A percentile compares a stretch with the other conserved stretches of the same genome.
These are phyloP conservation scores for Alectoris magna DNA, from an alignment of 2,797 vertebrate genomes.

Conservation along the genomic window DNA sequence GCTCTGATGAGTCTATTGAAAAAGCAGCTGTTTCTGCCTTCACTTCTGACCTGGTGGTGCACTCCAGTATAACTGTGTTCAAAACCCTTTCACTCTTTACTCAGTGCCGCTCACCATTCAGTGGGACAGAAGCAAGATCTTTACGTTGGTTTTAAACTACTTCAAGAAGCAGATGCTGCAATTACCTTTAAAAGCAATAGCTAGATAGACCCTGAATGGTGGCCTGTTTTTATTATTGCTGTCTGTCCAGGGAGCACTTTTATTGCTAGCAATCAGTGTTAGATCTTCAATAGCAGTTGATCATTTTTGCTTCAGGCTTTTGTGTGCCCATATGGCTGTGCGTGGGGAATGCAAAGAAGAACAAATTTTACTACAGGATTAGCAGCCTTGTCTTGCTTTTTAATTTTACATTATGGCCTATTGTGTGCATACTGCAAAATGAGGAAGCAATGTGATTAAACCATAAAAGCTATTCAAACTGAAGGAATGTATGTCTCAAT, in stretches of 20 bases:
- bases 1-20: conserved; percentile 60
- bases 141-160: conserved; percentile 47
- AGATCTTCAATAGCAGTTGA: conserved; percentile 62
- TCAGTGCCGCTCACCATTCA: conserved; percentile 43
- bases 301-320: conserved; percentile 67
- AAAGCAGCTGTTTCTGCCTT: conserved; percentile 73
- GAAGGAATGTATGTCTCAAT: background rate
- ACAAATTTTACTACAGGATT: conserved; percentile 36
- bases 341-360: conserved; percentile 42
- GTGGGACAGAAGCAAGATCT: conserved; percentile 42
- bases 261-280: conserved; percentile 69
- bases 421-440: background rate
- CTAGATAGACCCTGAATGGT: conserved; percentile 39
- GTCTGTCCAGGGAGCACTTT: conserved; percentile 61
- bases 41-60: conserved; percentile 60
- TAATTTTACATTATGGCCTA: conserved; percentile 24
- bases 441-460: conserved; percentile 31
- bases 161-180: conserved; percentile 71
- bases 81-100: conserved; percentile 52
- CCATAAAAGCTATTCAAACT: background rate
- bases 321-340: conserved; percentile 60
- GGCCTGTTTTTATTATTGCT: conserved; percentile 58
- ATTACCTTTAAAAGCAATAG: conserved; percentile 68
- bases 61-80: conserved; percentile 40
- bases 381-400: conserved; percentile 6